Evolutionary conservation across 2,113 vertebrate species (phyloP), one percentile per base, ranked within the genome.

Genomic region (Campylomormyrus numenius): DNA sequence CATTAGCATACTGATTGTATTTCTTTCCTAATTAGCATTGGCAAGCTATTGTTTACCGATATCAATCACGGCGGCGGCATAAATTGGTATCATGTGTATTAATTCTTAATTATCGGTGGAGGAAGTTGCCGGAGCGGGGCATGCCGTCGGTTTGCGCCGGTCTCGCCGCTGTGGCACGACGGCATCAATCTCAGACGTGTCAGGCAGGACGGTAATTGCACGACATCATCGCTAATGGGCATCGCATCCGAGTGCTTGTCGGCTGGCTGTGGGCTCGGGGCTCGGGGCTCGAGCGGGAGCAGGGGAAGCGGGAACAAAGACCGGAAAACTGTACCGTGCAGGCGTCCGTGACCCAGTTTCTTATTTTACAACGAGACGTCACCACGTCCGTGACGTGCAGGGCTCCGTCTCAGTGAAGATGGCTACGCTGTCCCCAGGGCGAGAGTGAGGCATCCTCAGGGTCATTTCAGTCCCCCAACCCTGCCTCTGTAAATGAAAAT

Each of bases 141-240:
- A 93, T 92, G 92, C 90, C 94, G 95, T 95, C 94, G 95, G 95
- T 95, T 95, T 90, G 13, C 5, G 92, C 48, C 53, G 90, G 92
- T 93, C 92, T 92, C 90, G 91, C 90, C 89, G 90, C 90, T 85
- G 89, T 83, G 89, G 90, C 91, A 91, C 90, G 91, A 90, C 92
- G 94, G 93, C 94, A 93, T 93, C 93, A 90, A 35, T 74, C 46
- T 90, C 91, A 27, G 9, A 42, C 10, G 92, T 94, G 88, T 42
- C 46, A 89, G 88, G 49, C 74, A 24, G 70, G 49, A 39, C 31
- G 10, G 85, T 52, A 93, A 94, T 92, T 94, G 90, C 88, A 84
- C 92, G 92, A 49, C 91, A 85, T 88, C n/a, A 91, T 92, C 85
- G 88, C 92, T 95, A 93, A 94, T 93, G 92, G 89, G 85, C 85